A percentile compares a stretch with the other conserved stretches of the same genome.
These are phyloP conservation scores for Cenopis cana DNA, from an alignment of 2,888 invertebrate species.

Conservation along the genomic window DNA sequence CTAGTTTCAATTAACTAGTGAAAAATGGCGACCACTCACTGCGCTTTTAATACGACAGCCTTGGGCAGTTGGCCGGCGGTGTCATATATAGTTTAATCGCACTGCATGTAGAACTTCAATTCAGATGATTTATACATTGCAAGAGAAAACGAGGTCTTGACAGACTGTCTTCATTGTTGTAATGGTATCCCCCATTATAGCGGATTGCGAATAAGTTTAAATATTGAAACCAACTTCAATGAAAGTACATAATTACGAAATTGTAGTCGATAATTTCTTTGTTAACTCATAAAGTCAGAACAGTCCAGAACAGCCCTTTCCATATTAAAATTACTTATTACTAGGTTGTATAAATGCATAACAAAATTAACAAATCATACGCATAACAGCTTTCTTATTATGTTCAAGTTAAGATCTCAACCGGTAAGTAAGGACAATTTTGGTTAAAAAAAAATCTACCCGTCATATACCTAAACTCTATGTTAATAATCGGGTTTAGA, in stretches of 20 bases:
- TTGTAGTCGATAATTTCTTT: background rate
- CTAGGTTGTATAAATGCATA: slow-evolving; percentile 3
- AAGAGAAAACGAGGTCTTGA: slow-evolving; percentile 36
- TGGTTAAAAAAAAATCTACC: slow-evolving; percentile 17
- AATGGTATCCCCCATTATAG: slow-evolving; percentile 8
- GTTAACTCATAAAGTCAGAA: background rate
- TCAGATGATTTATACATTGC: slow-evolving; percentile 27
- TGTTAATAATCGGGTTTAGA: slow-evolving; percentile 28
- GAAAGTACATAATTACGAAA: background rate
- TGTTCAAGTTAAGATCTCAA: slow-evolving; percentile 14
- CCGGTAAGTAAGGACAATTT: too few species aligned
- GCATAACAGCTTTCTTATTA: background rate
- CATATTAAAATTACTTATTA: background rate
- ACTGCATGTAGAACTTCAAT: slow-evolving; percentile 32
- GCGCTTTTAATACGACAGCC: slow-evolving; percentile 64
- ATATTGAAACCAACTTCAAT: background rate
- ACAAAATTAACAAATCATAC: too few species aligned
- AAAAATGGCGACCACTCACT: slow-evolving; percentile 74
- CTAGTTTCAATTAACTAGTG: slow-evolving; percentile 56
- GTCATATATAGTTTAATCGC: slow-evolving; percentile 41
- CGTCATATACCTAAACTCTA: slow-evolving; percentile 6
- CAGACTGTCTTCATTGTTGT: slow-evolving; percentile 34
- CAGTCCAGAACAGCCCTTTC: slow-evolving; percentile 4
- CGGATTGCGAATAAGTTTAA: slow-evolving; percentile 14
- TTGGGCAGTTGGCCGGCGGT: slow-evolving; percentile 47